phyloP scores from a whole-genome alignment of 1,140 invertebrate species.

The Lordiphosa collinella region DNA sequence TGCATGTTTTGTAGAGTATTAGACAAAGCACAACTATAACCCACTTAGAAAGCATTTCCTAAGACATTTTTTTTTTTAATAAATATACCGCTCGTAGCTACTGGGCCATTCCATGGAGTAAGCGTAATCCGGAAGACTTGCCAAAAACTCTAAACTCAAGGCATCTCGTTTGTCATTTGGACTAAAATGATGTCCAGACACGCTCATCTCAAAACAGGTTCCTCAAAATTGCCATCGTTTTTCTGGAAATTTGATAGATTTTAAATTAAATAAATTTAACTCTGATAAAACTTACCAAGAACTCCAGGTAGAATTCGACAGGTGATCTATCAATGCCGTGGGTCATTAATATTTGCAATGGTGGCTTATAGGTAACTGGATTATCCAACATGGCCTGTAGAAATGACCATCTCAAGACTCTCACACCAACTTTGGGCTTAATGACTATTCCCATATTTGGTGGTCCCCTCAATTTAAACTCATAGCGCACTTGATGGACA shows the following conservation, averaged over 20 bases:
- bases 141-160: slow-evolving; percentile 13
- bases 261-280: no score
- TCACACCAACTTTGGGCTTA: slow-evolving; percentile 83
- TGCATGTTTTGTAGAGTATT: neutral
- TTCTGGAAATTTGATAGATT: slow-evolving; percentile 67
- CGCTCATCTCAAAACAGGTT: slow-evolving; percentile 46
- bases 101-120: slow-evolving; percentile 38
- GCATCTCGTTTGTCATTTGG: slow-evolving; percentile 22
- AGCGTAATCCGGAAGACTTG: slow-evolving; percentile 27
- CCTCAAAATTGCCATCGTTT: slow-evolving; percentile 77
- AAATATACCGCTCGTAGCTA: slow-evolving; percentile 43
- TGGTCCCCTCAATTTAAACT: slow-evolving; percentile 82
- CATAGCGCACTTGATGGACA: slow-evolving; percentile 39
- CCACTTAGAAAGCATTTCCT: neutral
- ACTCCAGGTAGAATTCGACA: slow-evolving; percentile 63
- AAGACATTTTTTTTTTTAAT: slow-evolving; percentile 16
- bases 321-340: slow-evolving; percentile 67
- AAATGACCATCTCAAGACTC: slow-evolving; percentile 82
- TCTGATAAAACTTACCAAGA: slow-evolving; percentile 61
- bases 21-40: neutral
- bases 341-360: slow-evolving; percentile 78
- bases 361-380: slow-evolving; percentile 13
- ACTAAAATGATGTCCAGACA: slow-evolving; percentile 33
- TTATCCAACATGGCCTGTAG: slow-evolving; percentile 79
- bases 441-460: slow-evolving; percentile 86